phyloP scores from a whole-genome alignment of 1,140 invertebrate genomes.

The Drosophila pseudoananassae region DNA sequence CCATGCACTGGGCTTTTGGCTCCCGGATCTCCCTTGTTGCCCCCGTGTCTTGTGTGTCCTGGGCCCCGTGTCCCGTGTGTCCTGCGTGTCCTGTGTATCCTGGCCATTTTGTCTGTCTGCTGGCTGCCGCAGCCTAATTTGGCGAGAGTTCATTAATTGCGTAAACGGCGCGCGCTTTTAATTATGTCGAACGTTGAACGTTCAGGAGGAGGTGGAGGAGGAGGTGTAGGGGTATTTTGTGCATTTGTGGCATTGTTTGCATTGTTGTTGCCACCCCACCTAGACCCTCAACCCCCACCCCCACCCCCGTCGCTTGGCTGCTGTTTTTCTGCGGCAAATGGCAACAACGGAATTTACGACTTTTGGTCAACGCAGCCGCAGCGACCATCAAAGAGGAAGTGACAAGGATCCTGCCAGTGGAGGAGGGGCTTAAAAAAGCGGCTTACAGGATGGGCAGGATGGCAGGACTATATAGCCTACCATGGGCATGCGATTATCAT shows the following conservation, averaged over 20 bases:
- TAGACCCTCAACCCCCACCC: too few relatives aligned
- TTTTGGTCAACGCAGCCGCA: constrained; percentile 73
- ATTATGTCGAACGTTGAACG: constrained; percentile 74
- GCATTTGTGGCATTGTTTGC: constrained; percentile 80
- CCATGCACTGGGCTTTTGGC: constrained; percentile 6
- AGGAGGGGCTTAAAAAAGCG: constrained; percentile 1
- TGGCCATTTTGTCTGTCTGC: constrained; percentile 76
- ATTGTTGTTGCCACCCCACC: constrained; percentile 50
- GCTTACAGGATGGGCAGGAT: neutral
- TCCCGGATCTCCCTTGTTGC: constrained; percentile 3
- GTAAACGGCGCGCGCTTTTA: constrained; percentile 81
- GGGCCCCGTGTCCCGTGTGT: neutral
- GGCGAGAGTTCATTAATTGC: constrained; percentile 82
- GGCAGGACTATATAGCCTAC: neutral
- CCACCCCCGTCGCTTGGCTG: neutral
- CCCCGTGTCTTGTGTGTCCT: neutral
- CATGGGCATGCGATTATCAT: constrained; percentile 61
- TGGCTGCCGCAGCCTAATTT: constrained; percentile 79
- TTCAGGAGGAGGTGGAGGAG: neutral
- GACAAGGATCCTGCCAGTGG: constrained; percentile 14
- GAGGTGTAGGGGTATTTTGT: constrained; percentile 61
- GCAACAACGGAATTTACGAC: constrained; percentile 76
- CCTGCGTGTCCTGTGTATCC: constrained; percentile 15
- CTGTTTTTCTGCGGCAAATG: constrained; percentile 76
- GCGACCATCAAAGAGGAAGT: constrained; percentile 43